A percentile compares a stretch with the other conserved stretches of the same genome.
phyloP scores from a whole-genome alignment of 2,888 invertebrate genomes.

The Tolmerus cingulatus region DNA sequence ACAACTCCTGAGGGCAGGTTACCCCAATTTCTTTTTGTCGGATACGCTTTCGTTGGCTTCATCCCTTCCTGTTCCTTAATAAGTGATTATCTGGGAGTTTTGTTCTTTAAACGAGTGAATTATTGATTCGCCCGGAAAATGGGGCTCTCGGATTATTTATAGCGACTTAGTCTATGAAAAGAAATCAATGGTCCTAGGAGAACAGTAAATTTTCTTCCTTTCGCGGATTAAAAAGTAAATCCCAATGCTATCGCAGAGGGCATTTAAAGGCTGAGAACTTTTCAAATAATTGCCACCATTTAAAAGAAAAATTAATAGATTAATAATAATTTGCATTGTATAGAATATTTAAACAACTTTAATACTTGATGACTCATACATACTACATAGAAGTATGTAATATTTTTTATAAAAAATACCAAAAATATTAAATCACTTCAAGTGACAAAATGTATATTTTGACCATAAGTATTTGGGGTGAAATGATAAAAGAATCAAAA shows the following conservation, averaged over 20 bases:
- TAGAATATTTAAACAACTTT: too few species aligned
- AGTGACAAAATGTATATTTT: too few species aligned
- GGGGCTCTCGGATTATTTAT: conserved; percentile 25
- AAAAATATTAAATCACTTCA: too few species aligned
- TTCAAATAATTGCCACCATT: neutral
- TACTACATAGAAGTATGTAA: too few species aligned
- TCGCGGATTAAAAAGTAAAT: neutral
- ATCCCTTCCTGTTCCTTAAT: conserved; percentile 29
- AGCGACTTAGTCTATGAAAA: conserved; percentile 23
- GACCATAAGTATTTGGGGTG: too few species aligned
- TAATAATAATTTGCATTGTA: too few species aligned
- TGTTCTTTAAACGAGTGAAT: conserved; percentile 38
- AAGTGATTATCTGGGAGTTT: conserved; percentile 42
- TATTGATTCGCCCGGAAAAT: conserved; percentile 27
- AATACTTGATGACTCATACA: too few species aligned
- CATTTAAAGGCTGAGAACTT: neutral
- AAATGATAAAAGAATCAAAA: too few species aligned
- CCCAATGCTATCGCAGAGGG: neutral
- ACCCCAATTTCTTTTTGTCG: conserved; percentile 23
- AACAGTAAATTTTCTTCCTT: neutral
- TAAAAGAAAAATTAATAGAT: neutral
- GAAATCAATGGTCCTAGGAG: neutral
- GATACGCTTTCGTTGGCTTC: conserved; percentile 19
- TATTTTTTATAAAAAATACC: too few species aligned
- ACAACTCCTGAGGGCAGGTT: conserved; percentile 22